Conservation (phyloP, 1,140 invertebrate species). For the Frieseomelitta varia region DNA sequence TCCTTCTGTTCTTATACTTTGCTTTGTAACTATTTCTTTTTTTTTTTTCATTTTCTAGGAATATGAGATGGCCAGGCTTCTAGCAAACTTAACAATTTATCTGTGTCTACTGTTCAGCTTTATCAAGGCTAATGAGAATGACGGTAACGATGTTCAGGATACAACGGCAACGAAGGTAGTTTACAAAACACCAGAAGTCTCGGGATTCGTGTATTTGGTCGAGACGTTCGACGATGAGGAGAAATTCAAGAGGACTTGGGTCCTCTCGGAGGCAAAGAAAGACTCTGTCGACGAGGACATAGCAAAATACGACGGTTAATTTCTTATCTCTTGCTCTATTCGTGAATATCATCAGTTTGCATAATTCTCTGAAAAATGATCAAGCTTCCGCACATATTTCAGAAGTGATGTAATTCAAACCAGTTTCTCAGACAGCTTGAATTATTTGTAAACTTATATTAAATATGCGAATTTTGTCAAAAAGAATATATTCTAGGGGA, state of each 20-base stretch:
- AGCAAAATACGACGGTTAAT: slow-evolving; percentile 95
- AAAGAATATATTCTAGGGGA: not conserved
- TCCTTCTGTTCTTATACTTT: too few species aligned
- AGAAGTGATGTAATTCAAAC: not conserved
- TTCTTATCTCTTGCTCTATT: not conserved
- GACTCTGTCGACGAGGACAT: slow-evolving; percentile 95
- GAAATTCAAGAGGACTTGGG: slow-evolving; percentile 91
- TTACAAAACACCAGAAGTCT: slow-evolving; percentile 84
- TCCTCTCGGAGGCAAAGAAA: slow-evolving; percentile 95
- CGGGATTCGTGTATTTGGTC: slow-evolving; percentile 88
- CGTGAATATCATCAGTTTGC: not conserved
- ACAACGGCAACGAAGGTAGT: slow-evolving; percentile 35
- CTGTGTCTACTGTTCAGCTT: slow-evolving; percentile 40
- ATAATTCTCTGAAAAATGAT: not conserved
- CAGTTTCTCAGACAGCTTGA: not conserved
- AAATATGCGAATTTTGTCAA: not conserved
- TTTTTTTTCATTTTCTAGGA: slow-evolving; percentile 39
- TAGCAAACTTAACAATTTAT: slow-evolving; percentile 47
- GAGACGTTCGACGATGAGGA: slow-evolving; percentile 94
- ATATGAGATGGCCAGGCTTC: slow-evolving; percentile 66
- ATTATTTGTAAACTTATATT: not conserved
- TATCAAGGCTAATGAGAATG: slow-evolving; percentile 46
- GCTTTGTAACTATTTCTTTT: too few species aligned
- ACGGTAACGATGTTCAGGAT: slow-evolving; percentile 19
- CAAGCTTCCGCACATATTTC: not conserved